These are phyloP conservation scores for Streblospio benedicti DNA, from an alignment of 1,140 invertebrate genomes.

Conservation along the genomic window DNA sequence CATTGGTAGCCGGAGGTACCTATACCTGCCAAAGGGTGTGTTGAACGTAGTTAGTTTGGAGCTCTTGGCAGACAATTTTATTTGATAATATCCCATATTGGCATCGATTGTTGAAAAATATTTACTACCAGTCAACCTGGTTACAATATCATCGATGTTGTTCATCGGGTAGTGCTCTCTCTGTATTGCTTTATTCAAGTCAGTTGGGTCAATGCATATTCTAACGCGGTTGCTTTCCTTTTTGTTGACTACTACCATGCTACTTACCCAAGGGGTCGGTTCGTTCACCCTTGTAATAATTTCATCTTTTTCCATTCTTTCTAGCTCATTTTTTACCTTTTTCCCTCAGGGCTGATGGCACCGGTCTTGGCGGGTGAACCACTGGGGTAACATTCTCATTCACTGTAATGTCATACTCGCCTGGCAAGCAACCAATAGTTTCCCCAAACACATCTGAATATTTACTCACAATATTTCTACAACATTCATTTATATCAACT, in stretches of 20 bases:
- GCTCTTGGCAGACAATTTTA: constrained; percentile 21
- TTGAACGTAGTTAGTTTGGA: constrained; percentile 24
- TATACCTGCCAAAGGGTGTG: constrained; percentile 22
- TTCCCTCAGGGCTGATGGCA: neutral
- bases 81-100: constrained; percentile 24
- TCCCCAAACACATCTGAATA: too few relatives aligned
- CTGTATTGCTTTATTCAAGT: constrained; percentile 23
- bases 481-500: too few relatives aligned
- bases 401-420: neutral
- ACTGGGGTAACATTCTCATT: constrained; percentile 9
- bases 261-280: constrained; percentile 20
- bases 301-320: constrained; percentile 18
- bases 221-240: constrained; percentile 21
- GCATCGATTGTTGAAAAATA: constrained; percentile 22
- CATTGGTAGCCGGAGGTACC: constrained; percentile 23
- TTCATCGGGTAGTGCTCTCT: constrained; percentile 19
- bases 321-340: constrained; percentile 5
- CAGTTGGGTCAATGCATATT: constrained; percentile 25
- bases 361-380: neutral
- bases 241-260: constrained; percentile 16
- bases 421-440: too few relatives aligned
- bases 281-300: constrained; percentile 23
- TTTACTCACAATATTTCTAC: too few relatives aligned
- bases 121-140: constrained; percentile 19
- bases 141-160: constrained; percentile 26